Conservation (phyloP, 2,888 invertebrate genomes). For the Ctenicera cuprea region DNA sequence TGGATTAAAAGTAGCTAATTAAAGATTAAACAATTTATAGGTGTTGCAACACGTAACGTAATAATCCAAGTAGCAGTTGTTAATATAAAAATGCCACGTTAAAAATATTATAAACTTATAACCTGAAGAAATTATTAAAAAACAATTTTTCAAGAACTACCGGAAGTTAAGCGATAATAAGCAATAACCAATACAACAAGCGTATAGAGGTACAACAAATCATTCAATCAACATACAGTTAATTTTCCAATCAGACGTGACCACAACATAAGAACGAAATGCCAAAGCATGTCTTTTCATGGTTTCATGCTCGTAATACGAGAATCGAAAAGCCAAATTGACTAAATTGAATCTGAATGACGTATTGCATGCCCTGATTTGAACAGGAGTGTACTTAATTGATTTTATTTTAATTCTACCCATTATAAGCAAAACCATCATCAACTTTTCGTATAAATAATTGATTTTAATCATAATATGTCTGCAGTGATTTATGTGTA, state of each 20-base stretch:
- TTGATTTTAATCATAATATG: no score
- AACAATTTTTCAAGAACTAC: neutral
- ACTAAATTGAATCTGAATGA: constrained; percentile 11
- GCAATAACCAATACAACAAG: constrained; percentile 16
- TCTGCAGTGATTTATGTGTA: no score
- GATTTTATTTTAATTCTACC: neutral
- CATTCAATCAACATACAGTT: constrained; percentile 37
- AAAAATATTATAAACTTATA: no score
- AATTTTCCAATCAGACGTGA: constrained; percentile 38
- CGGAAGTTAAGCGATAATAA: constrained; percentile 9
- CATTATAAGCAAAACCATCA: neutral
- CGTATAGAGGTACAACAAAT: constrained; percentile 23
- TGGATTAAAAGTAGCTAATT: constrained; percentile 28
- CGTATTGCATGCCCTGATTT: neutral
- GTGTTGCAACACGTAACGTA: constrained; percentile 2
- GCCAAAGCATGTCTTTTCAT: constrained; percentile 34
- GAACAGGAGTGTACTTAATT: neutral
- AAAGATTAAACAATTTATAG: constrained; percentile 15
- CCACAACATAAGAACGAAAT: constrained; percentile 32
- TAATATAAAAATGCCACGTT: no score
- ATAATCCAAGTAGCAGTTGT: neutral
- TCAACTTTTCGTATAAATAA: neutral
- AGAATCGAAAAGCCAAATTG: constrained; percentile 24
- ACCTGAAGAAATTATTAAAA: neutral
- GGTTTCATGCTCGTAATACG: constrained; percentile 31